These are phyloP conservation scores for Riparia riparia DNA, from an alignment of 2,113 vertebrate species.

Conservation along the genomic window DNA sequence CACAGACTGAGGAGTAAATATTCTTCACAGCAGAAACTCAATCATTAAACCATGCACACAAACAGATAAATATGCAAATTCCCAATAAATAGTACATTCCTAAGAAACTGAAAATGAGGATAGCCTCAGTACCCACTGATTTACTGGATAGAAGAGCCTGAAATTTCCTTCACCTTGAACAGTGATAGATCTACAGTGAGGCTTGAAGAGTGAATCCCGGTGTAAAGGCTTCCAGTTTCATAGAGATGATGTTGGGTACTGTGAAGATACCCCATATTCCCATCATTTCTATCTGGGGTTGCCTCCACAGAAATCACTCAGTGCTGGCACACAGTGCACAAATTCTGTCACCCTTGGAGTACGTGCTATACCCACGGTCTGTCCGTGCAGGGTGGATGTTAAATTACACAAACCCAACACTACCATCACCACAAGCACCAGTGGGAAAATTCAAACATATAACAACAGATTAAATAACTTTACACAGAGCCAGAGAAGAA, in stretches of 20 bases:
- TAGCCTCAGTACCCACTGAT: neutral
- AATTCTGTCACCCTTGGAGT: fast-evolving
- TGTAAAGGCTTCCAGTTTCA: neutral
- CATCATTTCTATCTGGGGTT: neutral
- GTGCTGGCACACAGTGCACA: fast-evolving
- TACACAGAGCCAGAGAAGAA: neutral
- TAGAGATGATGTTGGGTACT: fast-evolving
- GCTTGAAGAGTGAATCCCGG: neutral
- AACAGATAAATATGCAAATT: neutral
- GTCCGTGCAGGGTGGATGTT: neutral
- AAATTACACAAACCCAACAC: neutral
- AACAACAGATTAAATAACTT: neutral
- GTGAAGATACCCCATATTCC: neutral
- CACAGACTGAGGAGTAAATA: neutral
- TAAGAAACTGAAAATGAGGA: neutral
- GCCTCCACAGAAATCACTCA: neutral
- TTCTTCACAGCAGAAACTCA: neutral
- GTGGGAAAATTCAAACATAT: neutral
- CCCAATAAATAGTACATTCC: neutral
- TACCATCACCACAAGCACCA: fast-evolving
- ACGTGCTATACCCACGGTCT: fast-evolving
- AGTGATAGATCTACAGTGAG: neutral
- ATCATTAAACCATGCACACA: neutral
- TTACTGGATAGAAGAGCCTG: neutral
- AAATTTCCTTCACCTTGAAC: neutral